Evolutionary conservation across 2,797 vertebrate species (phyloP).

Genomic region (Discoglossus pictus): DNA sequence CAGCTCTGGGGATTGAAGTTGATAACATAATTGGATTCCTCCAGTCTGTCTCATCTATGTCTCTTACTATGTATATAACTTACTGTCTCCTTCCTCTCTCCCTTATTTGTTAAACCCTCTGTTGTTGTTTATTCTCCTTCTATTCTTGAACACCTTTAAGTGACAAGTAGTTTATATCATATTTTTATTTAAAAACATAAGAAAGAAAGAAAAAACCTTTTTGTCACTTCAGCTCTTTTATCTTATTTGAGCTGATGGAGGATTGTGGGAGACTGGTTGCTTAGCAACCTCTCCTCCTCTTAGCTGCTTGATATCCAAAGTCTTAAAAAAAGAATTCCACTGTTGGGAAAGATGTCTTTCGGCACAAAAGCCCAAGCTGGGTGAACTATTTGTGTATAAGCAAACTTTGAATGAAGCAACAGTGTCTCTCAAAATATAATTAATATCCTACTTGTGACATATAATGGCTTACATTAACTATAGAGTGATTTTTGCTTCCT

Average conservation of each 20-base stretch:
- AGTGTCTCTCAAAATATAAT: background rate
- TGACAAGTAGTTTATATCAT: background rate
- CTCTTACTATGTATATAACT: constrained; percentile 2
- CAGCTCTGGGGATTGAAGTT: constrained; percentile 46
- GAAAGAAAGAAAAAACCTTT: constrained; percentile 19
- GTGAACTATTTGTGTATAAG: constrained; percentile 1
- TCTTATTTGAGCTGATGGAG: constrained; percentile 36
- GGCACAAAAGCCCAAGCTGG: constrained; percentile 9
- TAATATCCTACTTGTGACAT: too few relatives aligned
- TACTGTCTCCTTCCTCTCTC: background rate
- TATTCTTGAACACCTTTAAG: too few relatives aligned
- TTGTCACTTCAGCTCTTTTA: constrained; percentile 30
- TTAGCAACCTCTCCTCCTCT: constrained; percentile 45
- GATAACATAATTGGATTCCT: constrained; percentile 50
- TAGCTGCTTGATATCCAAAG: constrained; percentile 39
- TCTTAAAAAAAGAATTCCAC: constrained; percentile 37
- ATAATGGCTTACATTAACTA: too few relatives aligned
- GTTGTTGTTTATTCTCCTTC: background rate
- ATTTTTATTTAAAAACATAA: constrained; percentile 17
- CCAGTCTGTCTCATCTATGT: constrained; percentile 29
- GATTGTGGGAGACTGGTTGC: constrained; percentile 44
- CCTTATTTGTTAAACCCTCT: constrained; percentile 1
- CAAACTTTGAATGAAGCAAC: background rate
- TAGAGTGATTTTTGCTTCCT: too few relatives aligned
- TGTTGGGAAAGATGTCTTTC: constrained; percentile 24